These are phyloP conservation scores for Vombatus ursinus DNA, from an alignment of 2,113 vertebrate genomes.

Conservation along the genomic window DNA sequence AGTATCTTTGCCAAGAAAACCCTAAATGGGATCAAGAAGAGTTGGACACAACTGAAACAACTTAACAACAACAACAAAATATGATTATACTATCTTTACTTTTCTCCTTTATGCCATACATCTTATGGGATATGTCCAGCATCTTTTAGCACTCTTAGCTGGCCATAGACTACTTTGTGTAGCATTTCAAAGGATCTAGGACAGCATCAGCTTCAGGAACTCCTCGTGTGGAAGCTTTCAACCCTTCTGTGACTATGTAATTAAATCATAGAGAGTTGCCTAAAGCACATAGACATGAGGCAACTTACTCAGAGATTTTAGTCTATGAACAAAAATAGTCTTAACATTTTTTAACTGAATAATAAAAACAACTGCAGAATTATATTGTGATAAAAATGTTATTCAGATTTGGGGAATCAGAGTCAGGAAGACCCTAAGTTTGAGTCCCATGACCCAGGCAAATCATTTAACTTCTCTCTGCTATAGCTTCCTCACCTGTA, in stretches of 20 bases:
- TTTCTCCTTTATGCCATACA: not conserved
- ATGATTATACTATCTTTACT: not conserved
- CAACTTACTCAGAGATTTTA: not conserved
- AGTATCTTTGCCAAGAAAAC: too few species aligned
- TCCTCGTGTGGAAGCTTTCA: not conserved
- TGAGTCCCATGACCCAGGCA: not conserved
- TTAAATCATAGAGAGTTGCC: not conserved
- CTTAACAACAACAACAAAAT: too few species aligned
- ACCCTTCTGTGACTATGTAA: not conserved
- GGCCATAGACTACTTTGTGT: not conserved
- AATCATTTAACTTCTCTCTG: not conserved
- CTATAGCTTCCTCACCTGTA: not conserved
- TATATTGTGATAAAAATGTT: not conserved
- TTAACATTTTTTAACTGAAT: not conserved
- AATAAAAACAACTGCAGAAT: not conserved
- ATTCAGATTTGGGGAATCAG: not conserved
- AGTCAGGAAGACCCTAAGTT: not conserved
- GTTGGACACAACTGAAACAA: too few species aligned
- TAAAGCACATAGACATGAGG: not conserved
- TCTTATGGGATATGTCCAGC: not conserved
- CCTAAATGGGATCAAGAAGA: too few species aligned
- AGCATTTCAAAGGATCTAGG: not conserved
- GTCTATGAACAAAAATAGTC: not conserved
- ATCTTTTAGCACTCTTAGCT: not conserved
- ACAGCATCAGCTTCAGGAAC: not conserved